These are phyloP conservation scores for Zapus hudsonius DNA, from an alignment of 2,113 vertebrate genomes.

Conservation along the genomic window DNA sequence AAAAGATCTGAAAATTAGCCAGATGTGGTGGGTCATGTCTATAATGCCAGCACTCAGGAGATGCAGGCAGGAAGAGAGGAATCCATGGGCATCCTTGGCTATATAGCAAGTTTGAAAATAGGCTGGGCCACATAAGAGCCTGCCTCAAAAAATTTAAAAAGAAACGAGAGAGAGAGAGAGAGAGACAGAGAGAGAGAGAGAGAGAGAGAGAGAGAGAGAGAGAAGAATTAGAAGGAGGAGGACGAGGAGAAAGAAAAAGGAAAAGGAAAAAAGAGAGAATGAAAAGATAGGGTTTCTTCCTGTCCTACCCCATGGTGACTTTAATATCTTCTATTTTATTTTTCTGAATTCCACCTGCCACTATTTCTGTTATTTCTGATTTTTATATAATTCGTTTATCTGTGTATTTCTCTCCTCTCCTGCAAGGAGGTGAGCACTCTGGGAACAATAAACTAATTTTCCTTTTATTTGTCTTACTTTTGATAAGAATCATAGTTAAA, in stretches of 20 bases:
- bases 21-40: too few species aligned
- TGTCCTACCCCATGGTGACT: not conserved
- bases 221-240: rapidly evolving
- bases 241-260: rapidly evolving
- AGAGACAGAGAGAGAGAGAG: not conserved
- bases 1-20: too few species aligned
- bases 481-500: not conserved
- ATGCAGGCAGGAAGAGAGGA: too few species aligned
- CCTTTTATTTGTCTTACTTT: not conserved
- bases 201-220: not conserved
- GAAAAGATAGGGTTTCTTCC: not conserved
- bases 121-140: too few species aligned
- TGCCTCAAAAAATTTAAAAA: too few species aligned
- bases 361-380: not conserved
- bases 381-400: not conserved
- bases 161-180: too few species aligned
- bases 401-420: not conserved
- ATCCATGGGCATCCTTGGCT: too few species aligned
- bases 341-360: not conserved
- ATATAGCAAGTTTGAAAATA: too few species aligned
- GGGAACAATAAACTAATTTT: not conserved
- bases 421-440: not conserved
- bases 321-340: not conserved
- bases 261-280: not conserved
- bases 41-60: too few species aligned